These are phyloP conservation scores for Sigmodon hispidus DNA, from an alignment of 2,113 vertebrate genomes.

Conservation along the genomic window DNA sequence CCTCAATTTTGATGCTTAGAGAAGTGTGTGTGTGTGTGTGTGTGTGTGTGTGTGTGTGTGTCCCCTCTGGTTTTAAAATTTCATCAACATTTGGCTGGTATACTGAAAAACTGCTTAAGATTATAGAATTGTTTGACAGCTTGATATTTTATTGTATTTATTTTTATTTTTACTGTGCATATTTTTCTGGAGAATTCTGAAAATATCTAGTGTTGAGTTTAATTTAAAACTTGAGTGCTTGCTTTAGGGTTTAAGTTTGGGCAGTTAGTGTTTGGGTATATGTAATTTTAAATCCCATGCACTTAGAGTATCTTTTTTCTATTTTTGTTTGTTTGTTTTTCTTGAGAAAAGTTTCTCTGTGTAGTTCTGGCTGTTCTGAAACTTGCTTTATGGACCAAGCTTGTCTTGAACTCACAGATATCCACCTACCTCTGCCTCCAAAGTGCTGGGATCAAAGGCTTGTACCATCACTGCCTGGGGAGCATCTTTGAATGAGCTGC, in stretches of 20 bases:
- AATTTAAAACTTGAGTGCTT: slow-evolving; percentile 23
- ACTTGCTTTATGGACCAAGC: neutral
- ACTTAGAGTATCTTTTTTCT: neutral
- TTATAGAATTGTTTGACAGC: neutral
- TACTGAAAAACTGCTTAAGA: neutral
- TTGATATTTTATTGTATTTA: neutral
- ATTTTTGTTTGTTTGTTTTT: too few relatives aligned
- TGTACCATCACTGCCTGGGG: neutral
- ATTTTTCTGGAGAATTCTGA: slow-evolving; percentile 20
- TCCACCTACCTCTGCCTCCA: neutral
- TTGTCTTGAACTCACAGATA: neutral
- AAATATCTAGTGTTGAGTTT: slow-evolving; percentile 13
- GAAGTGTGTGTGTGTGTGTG: slow-evolving; percentile 21
- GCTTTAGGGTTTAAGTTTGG: neutral
- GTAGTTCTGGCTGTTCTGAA: neutral
- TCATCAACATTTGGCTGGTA: neutral
- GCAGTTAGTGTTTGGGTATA: neutral
- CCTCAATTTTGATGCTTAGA: slow-evolving; percentile 10
- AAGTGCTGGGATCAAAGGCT: neutral
- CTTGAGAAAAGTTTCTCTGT: neutral
- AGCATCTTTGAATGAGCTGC: neutral
- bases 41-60: neutral
- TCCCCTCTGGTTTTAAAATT: neutral
- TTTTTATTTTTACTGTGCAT: neutral
- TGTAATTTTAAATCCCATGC: slow-evolving; percentile 24